These are phyloP conservation scores for Orgyia antiqua DNA, from an alignment of 2,888 invertebrate genomes.

Conservation along the genomic window DNA sequence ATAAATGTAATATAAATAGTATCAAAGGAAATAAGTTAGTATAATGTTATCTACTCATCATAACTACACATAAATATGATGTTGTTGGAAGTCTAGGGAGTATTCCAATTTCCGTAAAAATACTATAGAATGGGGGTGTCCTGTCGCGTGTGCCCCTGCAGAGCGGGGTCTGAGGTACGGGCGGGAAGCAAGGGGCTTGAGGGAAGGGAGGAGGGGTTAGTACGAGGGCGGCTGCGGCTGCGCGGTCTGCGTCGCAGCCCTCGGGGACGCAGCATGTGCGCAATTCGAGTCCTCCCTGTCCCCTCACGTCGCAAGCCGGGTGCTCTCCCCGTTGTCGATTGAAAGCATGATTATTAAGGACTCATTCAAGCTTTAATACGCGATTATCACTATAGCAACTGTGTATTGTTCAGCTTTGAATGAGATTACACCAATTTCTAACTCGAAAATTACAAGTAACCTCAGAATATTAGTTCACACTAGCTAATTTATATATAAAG, in stretches of 20 bases:
- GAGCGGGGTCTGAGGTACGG: conserved; percentile 42
- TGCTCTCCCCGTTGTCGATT: conserved; percentile 33
- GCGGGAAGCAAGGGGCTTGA: conserved; percentile 31
- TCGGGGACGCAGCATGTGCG: conserved; percentile 51
- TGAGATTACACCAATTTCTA: too few relatives aligned
- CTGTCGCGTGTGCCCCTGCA: conserved; percentile 50
- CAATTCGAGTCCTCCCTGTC: conserved; percentile 25
- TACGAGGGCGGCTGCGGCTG: conserved; percentile 47
- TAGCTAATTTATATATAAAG: too few relatives aligned
- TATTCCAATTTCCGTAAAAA: conserved; percentile 69
- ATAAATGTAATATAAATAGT: too few relatives aligned
- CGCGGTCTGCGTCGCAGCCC: conserved; percentile 41
- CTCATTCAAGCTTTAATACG: conserved; percentile 58
- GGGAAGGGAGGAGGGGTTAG: conserved; percentile 19
- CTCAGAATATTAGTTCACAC: too few relatives aligned
- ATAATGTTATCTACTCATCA: neutral
- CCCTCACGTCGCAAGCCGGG: conserved; percentile 26
- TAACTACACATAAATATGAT: conserved; percentile 11
- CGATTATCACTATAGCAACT: conserved; percentile 52
- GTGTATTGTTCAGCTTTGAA: conserved; percentile 11
- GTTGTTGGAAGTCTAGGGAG: conserved; percentile 42
- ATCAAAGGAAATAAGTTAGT: too few relatives aligned
- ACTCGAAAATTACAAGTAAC: too few relatives aligned
- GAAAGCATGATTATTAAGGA: conserved; percentile 57
- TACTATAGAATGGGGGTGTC: conserved; percentile 50